phyloP scores from a whole-genome alignment of 2,888 invertebrate species.

The Chrysodeixis includens region DNA sequence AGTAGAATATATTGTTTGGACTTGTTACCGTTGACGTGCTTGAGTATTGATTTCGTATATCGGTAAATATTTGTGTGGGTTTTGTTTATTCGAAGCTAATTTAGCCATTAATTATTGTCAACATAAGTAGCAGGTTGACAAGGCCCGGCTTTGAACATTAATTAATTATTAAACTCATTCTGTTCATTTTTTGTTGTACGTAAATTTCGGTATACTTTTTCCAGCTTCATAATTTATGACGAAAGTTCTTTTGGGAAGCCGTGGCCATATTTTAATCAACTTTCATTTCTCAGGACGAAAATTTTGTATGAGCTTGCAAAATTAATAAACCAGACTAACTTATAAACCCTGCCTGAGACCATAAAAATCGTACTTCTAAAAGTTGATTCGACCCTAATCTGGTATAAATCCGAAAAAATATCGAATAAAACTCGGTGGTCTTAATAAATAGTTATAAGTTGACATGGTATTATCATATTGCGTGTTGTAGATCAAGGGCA shows the following conservation, averaged over 20 bases:
- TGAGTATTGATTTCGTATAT: conserved; percentile 34
- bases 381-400: conserved; percentile 11
- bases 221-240: conserved; percentile 1
- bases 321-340: neutral
- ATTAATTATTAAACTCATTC: conserved; percentile 2
- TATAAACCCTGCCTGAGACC: conserved; percentile 12
- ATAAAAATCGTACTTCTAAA: conserved; percentile 14
- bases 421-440: conserved; percentile 33
- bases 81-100: conserved; percentile 7
- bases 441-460: conserved; percentile 51
- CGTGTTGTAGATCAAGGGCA: conserved; percentile 61
- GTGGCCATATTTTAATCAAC: conserved; percentile 2
- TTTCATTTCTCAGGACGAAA: neutral
- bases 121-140: neutral
- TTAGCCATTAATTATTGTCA: conserved; percentile 12
- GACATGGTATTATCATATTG: conserved; percentile 57
- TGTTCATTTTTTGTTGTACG: neutral
- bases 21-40: conserved; percentile 14
- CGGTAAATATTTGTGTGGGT: conserved; percentile 17
- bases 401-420: conserved; percentile 25
- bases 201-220: neutral
- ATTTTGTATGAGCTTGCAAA: neutral
- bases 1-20: conserved; percentile 23
- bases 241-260: neutral
- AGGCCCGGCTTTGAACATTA: neutral